Base-by-base conservation (phyloP, 2,113 vertebrate species). In the Pomatostomus ruficeps region DNA sequence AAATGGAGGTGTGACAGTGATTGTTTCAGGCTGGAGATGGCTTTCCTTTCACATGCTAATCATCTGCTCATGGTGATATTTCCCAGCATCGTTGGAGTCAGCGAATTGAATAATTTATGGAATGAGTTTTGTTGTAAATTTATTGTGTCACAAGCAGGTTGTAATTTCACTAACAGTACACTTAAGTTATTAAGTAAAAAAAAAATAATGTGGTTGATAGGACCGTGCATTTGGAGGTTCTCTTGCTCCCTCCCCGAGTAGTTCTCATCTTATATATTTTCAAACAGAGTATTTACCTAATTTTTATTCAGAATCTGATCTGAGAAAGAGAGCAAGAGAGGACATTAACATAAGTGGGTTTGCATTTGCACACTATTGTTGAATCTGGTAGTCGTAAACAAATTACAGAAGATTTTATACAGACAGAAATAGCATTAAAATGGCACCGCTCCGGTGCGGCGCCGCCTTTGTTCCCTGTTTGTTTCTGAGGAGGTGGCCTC, bases 161-260 rank as follows among this genome's bases (percentile, higher is more conserved):
- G 98, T 98, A 98, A 98, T 98, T 98, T 98, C 97, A 98, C 98
- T 98, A 98, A 98, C 98, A 97, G 98, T 98, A 98, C 97, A 98
- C 98, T 98, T 98, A 98, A 98, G 98, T 98, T 98, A 98, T 98
- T 98, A 98, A 98, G 98, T 98, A 95, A 95, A 97, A 97, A 97
- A 97, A 98, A 98, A 98, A 97, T 77, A 97, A 97, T 84, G 95
- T 78, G 57, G 92, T 74, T 97, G 97, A 97, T 98, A 97, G 95
- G 97, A 96, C 96, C 25, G 95, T 96, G 94, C 95, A 85, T 98
- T 98, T 96, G 95, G 94, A 98, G 88, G 88, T 95, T 96, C 72
- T 94, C 73, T 52, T 92, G 75, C 91, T 95, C 85, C 92, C 92
- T 96, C 92, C 79, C 86, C 85, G 78, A 91, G 95, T 96, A 95